Evolutionary conservation across 2,888 invertebrate genomes (phyloP), one percentile per base, ranked within the genome.

Genomic region (Alloplasta piceator): DNA sequence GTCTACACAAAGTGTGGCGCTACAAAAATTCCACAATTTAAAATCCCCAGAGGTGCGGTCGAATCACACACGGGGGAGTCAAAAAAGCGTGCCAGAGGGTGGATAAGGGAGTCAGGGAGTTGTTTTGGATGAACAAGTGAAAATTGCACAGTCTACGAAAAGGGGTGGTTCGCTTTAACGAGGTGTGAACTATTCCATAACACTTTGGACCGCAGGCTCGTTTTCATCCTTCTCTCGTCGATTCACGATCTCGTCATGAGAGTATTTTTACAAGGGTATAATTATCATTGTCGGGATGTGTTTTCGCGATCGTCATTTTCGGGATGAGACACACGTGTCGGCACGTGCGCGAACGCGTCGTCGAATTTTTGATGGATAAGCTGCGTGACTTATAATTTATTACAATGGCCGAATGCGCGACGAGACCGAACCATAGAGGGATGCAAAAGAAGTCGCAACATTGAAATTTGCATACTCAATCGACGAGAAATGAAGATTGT

Each of bases 161-260:
- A 66, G 55, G 71, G 67, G 52, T 39, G 7, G 61, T 12, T 26
- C 55, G 6, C 26, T 50, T 38, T 74, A 86, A 86, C 84, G 85
- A 88, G 81, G 85, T 84, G 84, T 86, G 86, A 88, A 88, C 87
- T 86, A 84, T 87, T 86, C 84, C 86, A 85, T 87, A 85, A 87
- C 86, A 88, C 60, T 78, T 67, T 64, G 55, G 55, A 74, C 81
- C 78, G 52, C 78, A 84, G 67, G 80, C 67, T 48, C 78, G 73
- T 79, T 26, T 26, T 73, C 68, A 66, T 63, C 58, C 46, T 12
- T 26, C 39, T 46, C n/a, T 61, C 71, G n/a, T 9, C 70, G 12
- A 38, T n/a, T 12, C 67, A 14, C n/a, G 26, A 48, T 67, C 39
- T 6, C 43, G n/a, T 39, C n/a, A 1, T 36, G 16, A 41, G 56